These are phyloP conservation scores for Zeuzera pyrina DNA, from an alignment of 2,888 invertebrate species.

Conservation along the genomic window DNA sequence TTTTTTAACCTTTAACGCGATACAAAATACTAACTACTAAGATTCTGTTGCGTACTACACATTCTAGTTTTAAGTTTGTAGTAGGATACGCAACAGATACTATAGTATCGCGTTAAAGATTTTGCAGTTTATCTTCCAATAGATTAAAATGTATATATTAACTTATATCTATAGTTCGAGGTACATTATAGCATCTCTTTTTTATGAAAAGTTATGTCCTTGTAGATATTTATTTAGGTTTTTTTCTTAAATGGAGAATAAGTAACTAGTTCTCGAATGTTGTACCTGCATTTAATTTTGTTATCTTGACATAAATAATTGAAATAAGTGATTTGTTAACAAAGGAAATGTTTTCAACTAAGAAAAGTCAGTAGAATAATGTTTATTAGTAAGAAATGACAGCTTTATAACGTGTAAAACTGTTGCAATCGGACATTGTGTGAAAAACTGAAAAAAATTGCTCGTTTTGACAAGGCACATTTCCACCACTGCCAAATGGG, in stretches of 20 bases:
- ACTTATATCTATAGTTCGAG: too few relatives aligned
- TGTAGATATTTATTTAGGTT: conserved; percentile 50
- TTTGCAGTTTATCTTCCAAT: conserved; percentile 73
- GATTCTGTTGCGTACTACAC: too few relatives aligned
- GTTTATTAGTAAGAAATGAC: conserved; percentile 58
- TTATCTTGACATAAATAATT: conserved; percentile 69
- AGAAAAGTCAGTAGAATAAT: conserved; percentile 65
- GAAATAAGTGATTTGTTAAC: conserved; percentile 5
- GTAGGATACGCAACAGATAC: conserved; percentile 51
- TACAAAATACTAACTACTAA: too few relatives aligned
- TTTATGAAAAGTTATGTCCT: conserved; percentile 54
- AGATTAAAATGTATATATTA: conserved; percentile 65
- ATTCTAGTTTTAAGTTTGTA: conserved; percentile 57
- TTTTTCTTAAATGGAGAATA: conserved; percentile 60
- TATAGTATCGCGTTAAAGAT: conserved; percentile 67
- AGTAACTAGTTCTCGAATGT: conserved; percentile 69
- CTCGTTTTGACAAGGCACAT: conserved; percentile 71
- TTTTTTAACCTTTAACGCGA: too few relatives aligned
- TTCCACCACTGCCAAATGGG: conserved; percentile 70
- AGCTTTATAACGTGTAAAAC: conserved; percentile 68
- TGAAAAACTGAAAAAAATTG: conserved; percentile 23
- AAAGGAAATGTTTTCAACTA: conserved; percentile 50
- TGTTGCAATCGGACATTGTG: too few relatives aligned
- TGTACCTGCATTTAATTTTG: conserved; percentile 73
- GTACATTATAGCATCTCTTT: conserved; percentile 59